Evolutionary conservation across 1,140 invertebrate species (phyloP).

Genomic region (Adelges cooleyi): DNA sequence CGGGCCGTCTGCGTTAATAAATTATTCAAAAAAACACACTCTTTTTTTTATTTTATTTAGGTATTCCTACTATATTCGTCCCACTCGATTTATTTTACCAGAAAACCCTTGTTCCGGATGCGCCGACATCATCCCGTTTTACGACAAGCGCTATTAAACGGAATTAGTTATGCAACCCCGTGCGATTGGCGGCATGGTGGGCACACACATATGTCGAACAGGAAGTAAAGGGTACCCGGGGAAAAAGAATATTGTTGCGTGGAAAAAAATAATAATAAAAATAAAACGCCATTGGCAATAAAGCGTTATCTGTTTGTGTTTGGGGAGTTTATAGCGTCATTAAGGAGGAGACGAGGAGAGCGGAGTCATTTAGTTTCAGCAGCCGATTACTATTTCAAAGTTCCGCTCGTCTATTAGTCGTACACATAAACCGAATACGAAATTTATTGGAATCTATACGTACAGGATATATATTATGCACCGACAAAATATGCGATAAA

Average conservation of each 20-base stretch:
- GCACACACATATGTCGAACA: constrained; percentile 12
- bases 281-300: background rate
- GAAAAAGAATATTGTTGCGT: background rate
- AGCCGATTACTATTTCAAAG: too few species aligned
- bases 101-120: constrained; percentile 11
- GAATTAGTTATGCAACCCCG: constrained; percentile 27
- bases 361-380: too few species aligned
- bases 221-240: constrained; percentile 24
- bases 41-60: background rate
- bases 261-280: constrained; percentile 17
- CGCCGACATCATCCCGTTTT: background rate
- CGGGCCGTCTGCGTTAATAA: constrained; percentile 1
- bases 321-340: background rate
- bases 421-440: too few species aligned
- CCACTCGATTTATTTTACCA: constrained; percentile 4
- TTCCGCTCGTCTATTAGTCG: too few species aligned
- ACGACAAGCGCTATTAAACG: constrained; percentile 17
- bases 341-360: background rate
- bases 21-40: constrained; percentile 6
- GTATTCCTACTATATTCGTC: too few species aligned
- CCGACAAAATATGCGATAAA: too few species aligned
- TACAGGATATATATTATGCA: too few species aligned
- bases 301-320: background rate
- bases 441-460: too few species aligned
- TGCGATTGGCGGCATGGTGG: background rate